These are phyloP conservation scores for Pithys albifrons DNA, from an alignment of 2,113 vertebrate genomes.

Conservation along the genomic window DNA sequence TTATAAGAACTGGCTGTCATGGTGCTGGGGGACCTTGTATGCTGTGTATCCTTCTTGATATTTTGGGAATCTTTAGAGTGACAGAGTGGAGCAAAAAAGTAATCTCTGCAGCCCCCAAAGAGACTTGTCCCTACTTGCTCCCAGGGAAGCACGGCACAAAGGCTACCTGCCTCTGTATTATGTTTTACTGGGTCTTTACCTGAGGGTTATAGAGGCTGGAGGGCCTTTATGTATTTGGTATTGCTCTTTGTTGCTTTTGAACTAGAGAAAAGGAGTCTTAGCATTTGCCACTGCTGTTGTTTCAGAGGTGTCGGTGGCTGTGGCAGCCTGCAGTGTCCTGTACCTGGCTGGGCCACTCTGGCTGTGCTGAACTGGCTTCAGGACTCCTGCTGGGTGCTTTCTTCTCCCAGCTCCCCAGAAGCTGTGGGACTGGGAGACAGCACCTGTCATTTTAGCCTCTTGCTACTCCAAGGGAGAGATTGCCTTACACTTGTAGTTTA, in stretches of 20 bases:
- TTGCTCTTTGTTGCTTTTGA: background rate
- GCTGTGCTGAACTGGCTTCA: background rate
- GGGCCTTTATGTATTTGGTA: background rate
- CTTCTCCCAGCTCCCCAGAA: background rate
- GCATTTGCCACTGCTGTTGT: background rate
- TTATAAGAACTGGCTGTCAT: background rate
- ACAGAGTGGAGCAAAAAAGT: background rate
- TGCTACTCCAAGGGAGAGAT: slow-evolving; percentile 38
- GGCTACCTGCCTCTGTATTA: background rate
- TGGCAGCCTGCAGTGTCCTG: background rate
- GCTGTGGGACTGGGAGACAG: background rate
- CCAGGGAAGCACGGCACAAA: background rate
- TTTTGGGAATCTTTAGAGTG: background rate
- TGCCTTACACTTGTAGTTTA: slow-evolving; percentile 36
- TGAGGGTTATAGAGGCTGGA: background rate
- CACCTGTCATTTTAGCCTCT: background rate
- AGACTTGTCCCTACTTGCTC: background rate
- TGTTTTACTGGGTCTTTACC: background rate
- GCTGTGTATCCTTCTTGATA: background rate
- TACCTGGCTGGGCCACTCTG: background rate
- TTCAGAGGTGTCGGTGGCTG: background rate
- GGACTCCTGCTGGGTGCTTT: background rate
- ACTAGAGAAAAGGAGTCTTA: background rate
- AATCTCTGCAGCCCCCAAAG: background rate
- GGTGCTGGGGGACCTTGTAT: background rate